phyloP scores from a whole-genome alignment of 2,888 invertebrate species.

The Nephrotoma guestfalica region DNA sequence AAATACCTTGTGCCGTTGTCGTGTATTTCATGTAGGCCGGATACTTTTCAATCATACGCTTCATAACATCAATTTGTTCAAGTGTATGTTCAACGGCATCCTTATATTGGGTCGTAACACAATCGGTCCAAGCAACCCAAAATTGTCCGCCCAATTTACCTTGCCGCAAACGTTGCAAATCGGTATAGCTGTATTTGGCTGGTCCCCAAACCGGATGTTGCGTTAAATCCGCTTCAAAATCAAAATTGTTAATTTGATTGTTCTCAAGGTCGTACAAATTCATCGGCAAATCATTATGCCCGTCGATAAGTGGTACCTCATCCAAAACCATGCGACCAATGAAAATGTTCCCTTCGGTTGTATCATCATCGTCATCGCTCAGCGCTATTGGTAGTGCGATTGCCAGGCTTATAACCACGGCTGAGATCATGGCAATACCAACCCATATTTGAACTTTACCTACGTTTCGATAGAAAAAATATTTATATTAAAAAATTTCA shows the following conservation, averaged over 20 bases:
- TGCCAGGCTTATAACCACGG: background rate
- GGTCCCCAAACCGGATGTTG: slow-evolving; percentile 29
- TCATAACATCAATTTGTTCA: slow-evolving; percentile 47
- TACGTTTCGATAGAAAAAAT: background rate
- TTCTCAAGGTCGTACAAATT: slow-evolving; percentile 27
- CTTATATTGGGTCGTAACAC: slow-evolving; percentile 34
- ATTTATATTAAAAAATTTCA: background rate
- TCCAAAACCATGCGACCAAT: slow-evolving; percentile 7
- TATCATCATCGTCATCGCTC: background rate
- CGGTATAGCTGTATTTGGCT: slow-evolving; percentile 32
- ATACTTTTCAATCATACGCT: slow-evolving; percentile 34
- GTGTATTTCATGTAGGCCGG: slow-evolving; percentile 29
- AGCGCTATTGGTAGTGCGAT: background rate
- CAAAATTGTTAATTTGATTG: slow-evolving; percentile 29
- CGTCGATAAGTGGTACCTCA: slow-evolving; percentile 10
- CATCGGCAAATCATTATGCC: slow-evolving; percentile 36
- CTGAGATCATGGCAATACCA: background rate
- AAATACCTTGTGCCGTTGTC: slow-evolving; percentile 29
- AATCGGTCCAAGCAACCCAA: slow-evolving; percentile 42
- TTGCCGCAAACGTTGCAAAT: slow-evolving; percentile 34
- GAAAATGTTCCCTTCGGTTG: background rate
- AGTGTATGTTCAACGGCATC: slow-evolving; percentile 40
- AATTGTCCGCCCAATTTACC: slow-evolving; percentile 45
- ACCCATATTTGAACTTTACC: background rate
- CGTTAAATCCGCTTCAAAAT: slow-evolving; percentile 28